These are phyloP conservation scores for Nerophis ophidion DNA, from an alignment of 2,113 vertebrate genomes.

Conservation along the genomic window DNA sequence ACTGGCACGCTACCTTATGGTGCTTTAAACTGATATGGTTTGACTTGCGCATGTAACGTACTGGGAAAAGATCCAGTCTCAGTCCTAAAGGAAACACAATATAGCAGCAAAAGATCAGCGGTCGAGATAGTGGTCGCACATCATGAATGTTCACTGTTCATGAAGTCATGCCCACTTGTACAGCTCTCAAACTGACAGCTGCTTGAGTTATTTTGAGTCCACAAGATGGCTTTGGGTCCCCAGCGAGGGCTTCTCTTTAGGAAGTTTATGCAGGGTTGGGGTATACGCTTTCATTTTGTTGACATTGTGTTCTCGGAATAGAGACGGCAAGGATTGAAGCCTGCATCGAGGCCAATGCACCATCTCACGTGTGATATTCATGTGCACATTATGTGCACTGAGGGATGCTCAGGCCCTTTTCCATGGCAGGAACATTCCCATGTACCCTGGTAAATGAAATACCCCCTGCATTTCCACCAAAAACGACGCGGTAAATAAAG, in stretches of 20 bases:
- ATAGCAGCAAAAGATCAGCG: not conserved
- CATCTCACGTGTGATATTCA: not conserved
- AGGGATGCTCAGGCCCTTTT: not conserved
- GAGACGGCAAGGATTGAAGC: conserved; percentile 5
- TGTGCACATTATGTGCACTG: not conserved
- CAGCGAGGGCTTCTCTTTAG: conserved; percentile 17
- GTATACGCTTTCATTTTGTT: conserved; percentile 53
- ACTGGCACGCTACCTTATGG: no score
- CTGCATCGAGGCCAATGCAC: not conserved
- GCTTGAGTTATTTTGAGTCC: conserved; percentile 44
- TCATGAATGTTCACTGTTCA: not conserved
- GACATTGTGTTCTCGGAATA: conserved; percentile 34
- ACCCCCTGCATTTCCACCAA: no score
- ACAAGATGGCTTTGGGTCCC: conserved; percentile 25
- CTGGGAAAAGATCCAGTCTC: not conserved
- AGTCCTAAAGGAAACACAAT: not conserved
- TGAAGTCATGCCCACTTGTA: not conserved
- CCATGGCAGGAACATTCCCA: no score
- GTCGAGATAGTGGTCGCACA: not conserved
- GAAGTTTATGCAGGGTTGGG: conserved; percentile 26
- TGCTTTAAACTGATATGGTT: not conserved
- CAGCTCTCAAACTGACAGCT: conserved; percentile 34
- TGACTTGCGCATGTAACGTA: not conserved
- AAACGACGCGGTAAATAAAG: no score
- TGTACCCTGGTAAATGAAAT: no score